Percentiles rank a stretch among this genome's conserved stretches.
phyloP scores from a whole-genome alignment of 2,797 vertebrate species.

The Helostoma temminkii region DNA sequence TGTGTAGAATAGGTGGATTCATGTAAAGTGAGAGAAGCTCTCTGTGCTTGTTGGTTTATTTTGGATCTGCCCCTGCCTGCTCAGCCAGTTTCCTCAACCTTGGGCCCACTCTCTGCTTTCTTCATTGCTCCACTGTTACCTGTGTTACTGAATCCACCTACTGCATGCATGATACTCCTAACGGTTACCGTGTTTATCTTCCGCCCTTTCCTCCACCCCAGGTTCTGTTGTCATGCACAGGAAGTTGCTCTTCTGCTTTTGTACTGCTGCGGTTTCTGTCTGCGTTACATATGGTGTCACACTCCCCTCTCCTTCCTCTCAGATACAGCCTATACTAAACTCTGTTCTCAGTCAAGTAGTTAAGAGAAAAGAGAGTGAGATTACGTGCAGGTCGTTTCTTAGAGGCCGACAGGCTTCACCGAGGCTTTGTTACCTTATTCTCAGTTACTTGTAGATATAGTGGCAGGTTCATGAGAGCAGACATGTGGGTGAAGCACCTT shows the following conservation, averaged over 20 bases:
- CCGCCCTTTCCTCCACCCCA: slow-evolving; percentile 53
- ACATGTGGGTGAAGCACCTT: slow-evolving; percentile 53
- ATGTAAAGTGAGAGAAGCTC: slow-evolving; percentile 9
- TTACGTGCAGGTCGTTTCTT: slow-evolving; percentile 9
- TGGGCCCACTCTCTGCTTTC: neutral
- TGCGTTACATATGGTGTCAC: slow-evolving; percentile 57
- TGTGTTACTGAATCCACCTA: slow-evolving; percentile 17
- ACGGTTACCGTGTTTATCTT: slow-evolving; percentile 49
- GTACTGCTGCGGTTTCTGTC: slow-evolving; percentile 81
- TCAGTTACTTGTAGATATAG: slow-evolving; percentile 15
- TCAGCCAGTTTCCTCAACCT: neutral
- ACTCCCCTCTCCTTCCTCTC: slow-evolving; percentile 76
- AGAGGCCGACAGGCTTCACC: slow-evolving; percentile 1
- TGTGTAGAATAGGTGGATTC: neutral
- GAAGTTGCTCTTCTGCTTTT: slow-evolving; percentile 88
- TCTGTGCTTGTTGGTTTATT: neutral
- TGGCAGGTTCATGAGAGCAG: slow-evolving; percentile 30
- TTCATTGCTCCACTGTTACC: neutral
- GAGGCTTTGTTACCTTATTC: slow-evolving; percentile 11
- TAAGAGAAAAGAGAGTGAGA: slow-evolving; percentile 18
- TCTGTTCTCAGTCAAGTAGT: slow-evolving; percentile 33
- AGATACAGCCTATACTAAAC: slow-evolving; percentile 42
- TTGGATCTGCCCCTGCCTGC: slow-evolving; percentile 14
- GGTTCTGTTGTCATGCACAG: slow-evolving; percentile 76
- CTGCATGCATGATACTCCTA: neutral